Conservation (phyloP, 2,113 vertebrate genomes). For the Scalopus aquaticus region DNA sequence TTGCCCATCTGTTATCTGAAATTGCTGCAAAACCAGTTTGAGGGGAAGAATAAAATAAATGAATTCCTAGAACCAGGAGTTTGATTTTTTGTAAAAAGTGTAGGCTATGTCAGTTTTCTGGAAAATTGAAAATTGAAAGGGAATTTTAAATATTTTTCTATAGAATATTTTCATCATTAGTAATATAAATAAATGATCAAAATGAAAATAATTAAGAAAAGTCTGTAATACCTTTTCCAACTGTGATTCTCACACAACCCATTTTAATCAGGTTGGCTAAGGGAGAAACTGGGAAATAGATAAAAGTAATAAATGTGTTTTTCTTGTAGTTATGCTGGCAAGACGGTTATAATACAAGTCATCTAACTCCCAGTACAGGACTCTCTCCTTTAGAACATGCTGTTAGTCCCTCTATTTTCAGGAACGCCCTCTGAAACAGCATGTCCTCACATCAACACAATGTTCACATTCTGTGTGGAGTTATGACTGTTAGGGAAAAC, state of each 20-base stretch:
- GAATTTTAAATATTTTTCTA: slow-evolving; percentile 51
- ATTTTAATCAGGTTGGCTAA: slow-evolving; percentile 25
- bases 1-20: background rate
- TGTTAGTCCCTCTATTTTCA: slow-evolving; percentile 42
- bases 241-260: background rate
- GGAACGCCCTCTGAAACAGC: slow-evolving; percentile 59
- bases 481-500: slow-evolving; percentile 23
- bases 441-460: slow-evolving; percentile 9
- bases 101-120: background rate
- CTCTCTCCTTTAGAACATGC: slow-evolving; percentile 51
- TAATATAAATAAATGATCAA: background rate
- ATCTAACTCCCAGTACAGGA: slow-evolving; percentile 12
- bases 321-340: background rate
- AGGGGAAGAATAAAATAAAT: slow-evolving; percentile 42
- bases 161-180: slow-evolving; percentile 18
- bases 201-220: slow-evolving; percentile 36
- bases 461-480: slow-evolving; percentile 37
- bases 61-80: background rate
- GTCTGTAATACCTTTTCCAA: background rate
- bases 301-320: slow-evolving; percentile 31
- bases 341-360: background rate
- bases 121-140: background rate
- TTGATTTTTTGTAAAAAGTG: background rate
- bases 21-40: slow-evolving; percentile 37
- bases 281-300: slow-evolving; percentile 10